A percentile compares a stretch with the other conserved stretches of the same genome.
Evolutionary conservation across 2,797 vertebrate species (phyloP).

Genomic region (Thaleichthys pacificus): DNA sequence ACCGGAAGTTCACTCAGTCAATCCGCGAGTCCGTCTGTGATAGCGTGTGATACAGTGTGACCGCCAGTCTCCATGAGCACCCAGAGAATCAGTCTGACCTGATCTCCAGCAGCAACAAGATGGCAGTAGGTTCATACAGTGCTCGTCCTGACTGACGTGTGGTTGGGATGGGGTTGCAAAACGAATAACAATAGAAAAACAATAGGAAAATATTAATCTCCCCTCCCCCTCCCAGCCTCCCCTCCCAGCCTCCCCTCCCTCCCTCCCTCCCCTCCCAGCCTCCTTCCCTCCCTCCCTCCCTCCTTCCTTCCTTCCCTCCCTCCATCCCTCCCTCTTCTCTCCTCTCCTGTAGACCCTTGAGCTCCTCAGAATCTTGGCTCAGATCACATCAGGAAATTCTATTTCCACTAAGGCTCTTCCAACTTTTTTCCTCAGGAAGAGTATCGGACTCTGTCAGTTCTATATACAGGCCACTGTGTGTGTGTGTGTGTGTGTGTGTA

Average conservation of each 20-base stretch:
- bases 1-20: no score
- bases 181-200: no score
- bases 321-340: constrained; percentile 4
- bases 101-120: not conserved
- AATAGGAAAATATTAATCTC: not conserved
- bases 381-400: constrained; percentile 46
- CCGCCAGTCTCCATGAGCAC: not conserved
- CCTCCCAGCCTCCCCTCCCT: not conserved
- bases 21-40: not conserved
- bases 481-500: constrained; percentile 18
- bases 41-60: no score
- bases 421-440: constrained; percentile 49
- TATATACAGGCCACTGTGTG: constrained; percentile 44
- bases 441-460: constrained; percentile 41
- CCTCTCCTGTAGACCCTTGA: constrained; percentile 36
- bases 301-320: not conserved
- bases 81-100: not conserved
- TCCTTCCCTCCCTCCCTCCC: not conserved
- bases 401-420: constrained; percentile 43
- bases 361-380: constrained; percentile 40
- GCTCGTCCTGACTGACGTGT: not conserved
- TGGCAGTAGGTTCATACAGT: not conserved
- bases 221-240: not conserved
- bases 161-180: not conserved
- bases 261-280: not conserved